Conservation (phyloP, 2,113 vertebrate species). For the Entosphenus tridentatus region DNA sequence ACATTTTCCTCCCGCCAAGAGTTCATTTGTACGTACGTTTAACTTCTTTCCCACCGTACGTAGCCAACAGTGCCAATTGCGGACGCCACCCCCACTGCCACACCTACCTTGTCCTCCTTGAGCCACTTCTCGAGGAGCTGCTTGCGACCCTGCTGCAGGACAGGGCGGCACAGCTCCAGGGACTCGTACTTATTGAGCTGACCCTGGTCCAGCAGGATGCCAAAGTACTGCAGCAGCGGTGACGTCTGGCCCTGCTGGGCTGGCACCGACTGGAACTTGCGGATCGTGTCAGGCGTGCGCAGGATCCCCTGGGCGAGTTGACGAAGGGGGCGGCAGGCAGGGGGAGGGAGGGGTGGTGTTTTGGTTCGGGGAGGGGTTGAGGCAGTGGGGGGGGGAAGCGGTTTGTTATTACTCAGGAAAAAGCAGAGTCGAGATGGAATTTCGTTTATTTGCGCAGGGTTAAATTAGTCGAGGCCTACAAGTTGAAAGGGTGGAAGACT, state of each 20-base stretch:
- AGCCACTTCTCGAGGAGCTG: slow-evolving; percentile 78
- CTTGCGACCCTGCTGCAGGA: slow-evolving; percentile 61
- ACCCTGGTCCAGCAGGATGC: slow-evolving; percentile 62
- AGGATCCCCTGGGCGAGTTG: slow-evolving; percentile 35
- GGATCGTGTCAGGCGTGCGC: slow-evolving; percentile 54
- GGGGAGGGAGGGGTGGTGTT: no score
- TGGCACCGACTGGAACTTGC: slow-evolving; percentile 56
- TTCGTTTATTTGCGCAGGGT: neutral
- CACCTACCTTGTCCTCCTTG: slow-evolving; percentile 61
- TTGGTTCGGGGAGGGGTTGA: no score
- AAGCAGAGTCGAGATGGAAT: neutral
- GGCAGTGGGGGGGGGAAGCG: no score
- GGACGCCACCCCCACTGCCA: no score
- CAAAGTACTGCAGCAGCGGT: slow-evolving; percentile 64
- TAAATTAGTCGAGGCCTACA: neutral
- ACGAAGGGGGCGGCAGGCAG: no score
- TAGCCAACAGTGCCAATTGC: no score
- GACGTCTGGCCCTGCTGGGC: slow-evolving; percentile 59
- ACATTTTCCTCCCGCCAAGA: no score
- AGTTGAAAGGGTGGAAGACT: neutral
- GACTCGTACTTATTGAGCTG: slow-evolving; percentile 74
- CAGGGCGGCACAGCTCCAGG: slow-evolving; percentile 56
- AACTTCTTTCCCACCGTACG: no score
- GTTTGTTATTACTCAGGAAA: no score
- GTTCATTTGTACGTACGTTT: no score